Evolutionary conservation across 2,113 vertebrate genomes (phyloP).

Genomic region (Mesembrinibis cayennensis): DNA sequence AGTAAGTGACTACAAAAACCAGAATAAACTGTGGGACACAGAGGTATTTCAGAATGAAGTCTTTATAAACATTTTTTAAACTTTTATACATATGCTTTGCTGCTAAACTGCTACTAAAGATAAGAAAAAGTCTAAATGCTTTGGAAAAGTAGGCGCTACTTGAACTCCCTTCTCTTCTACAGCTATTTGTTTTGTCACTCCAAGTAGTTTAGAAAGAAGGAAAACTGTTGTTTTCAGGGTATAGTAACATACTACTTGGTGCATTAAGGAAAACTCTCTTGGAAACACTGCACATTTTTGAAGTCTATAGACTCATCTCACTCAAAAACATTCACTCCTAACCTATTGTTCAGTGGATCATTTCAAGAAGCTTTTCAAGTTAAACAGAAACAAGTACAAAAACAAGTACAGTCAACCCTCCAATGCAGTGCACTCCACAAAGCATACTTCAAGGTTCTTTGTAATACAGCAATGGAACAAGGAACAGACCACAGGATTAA

Average conservation of each 20-base stretch:
- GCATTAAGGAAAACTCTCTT: not conserved
- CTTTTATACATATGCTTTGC: not conserved
- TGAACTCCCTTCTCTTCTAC: not conserved
- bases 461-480: conserved; percentile 2
- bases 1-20: not conserved
- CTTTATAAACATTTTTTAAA: not conserved
- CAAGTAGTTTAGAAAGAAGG: not conserved
- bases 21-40: not conserved
- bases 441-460: not conserved
- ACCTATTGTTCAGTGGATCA: not conserved
- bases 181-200: not conserved
- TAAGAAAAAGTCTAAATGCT: not conserved
- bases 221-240: not conserved
- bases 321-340: not conserved
- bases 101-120: not conserved
- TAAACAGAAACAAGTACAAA: not conserved
- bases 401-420: not conserved
- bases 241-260: not conserved
- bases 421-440: not conserved
- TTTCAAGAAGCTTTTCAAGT: not conserved
- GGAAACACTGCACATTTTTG: not conserved
- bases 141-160: not conserved
- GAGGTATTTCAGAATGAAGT: not conserved
- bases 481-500: conserved; percentile 34
- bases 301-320: not conserved